Percentiles rank a stretch among this genome's conserved stretches.
Conservation (phyloP, 1,140 invertebrate genomes). For the Diorhabda sublineata region DNA sequence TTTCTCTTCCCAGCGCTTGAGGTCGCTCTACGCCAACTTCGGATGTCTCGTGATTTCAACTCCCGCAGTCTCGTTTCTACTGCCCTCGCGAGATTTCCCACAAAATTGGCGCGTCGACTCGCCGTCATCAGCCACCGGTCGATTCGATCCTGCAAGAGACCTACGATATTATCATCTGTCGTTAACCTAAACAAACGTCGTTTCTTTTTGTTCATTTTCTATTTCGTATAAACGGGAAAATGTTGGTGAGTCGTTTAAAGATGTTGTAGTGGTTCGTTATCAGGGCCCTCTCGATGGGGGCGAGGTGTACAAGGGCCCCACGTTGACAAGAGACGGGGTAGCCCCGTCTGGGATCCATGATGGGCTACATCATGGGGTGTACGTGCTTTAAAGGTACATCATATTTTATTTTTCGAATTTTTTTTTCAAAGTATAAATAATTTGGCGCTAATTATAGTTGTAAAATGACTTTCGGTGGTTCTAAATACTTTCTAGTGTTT, state of each 20-base stretch:
- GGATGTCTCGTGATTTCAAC: conserved; percentile 1
- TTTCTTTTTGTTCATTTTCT: too few species aligned
- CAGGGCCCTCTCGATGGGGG: conserved; percentile 33
- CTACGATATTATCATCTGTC: conserved; percentile 8
- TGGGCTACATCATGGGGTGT: conserved; percentile 87
- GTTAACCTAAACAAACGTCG: not conserved
- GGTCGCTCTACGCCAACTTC: not conserved
- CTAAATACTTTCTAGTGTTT: too few species aligned
- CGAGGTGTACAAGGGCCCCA: conserved; percentile 46
- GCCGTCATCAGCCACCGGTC: not conserved
- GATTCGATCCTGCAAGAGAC: conserved; percentile 5
- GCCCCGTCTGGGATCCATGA: conserved; percentile 58
- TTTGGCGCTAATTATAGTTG: too few species aligned
- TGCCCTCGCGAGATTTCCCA: conserved; percentile 6
- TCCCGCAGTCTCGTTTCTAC: conserved; percentile 12
- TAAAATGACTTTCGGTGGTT: too few species aligned
- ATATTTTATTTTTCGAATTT: too few species aligned
- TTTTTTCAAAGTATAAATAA: too few species aligned
- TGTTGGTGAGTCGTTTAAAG: not conserved
- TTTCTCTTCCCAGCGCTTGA: not conserved
- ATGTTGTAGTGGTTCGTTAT: conserved; percentile 20
- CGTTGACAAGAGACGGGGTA: conserved; percentile 45
- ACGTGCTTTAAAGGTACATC: conserved; percentile 78
- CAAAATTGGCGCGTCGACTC: not conserved
- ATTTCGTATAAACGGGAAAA: not conserved